These are phyloP conservation scores for Hymenopus coronatus DNA, from an alignment of 2,888 invertebrate genomes.

Conservation along the genomic window DNA sequence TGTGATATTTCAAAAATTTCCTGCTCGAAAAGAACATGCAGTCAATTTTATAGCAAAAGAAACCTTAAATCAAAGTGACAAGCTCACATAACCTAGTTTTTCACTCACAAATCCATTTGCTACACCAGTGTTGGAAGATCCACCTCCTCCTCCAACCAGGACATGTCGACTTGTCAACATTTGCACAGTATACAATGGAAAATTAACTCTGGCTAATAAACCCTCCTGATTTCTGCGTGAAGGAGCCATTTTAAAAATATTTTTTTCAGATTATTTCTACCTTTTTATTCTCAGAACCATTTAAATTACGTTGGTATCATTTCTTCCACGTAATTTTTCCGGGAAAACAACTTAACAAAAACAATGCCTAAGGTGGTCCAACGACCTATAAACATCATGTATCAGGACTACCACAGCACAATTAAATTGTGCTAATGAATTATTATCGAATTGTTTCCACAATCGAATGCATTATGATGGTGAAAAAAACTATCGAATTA, in stretches of 20 bases:
- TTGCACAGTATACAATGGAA: conserved; percentile 88
- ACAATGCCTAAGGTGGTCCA: not conserved
- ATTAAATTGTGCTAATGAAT: no score
- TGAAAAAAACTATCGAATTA: no score
- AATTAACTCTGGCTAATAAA: conserved; percentile 82
- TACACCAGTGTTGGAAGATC: conserved; percentile 94
- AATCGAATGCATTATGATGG: no score
- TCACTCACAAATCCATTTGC: conserved; percentile 92
- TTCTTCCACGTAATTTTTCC: not conserved
- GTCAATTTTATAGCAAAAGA: not conserved
- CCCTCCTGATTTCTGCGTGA: conserved; percentile 62
- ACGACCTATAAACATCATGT: no score
- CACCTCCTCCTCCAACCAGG: conserved; percentile 95
- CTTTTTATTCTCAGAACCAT: not conserved
- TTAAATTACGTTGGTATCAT: not conserved
- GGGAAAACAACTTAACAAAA: not conserved
- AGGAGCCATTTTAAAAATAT: conserved; percentile 55
- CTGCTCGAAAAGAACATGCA: conserved; percentile 52
- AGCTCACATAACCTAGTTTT: not conserved
- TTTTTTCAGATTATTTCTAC: not conserved
- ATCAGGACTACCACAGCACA: no score
- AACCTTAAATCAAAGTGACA: not conserved
- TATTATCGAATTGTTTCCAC: no score
- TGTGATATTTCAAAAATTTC: conserved; percentile 90
- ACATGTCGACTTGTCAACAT: conserved; percentile 90